Evolutionary conservation across 2,888 invertebrate species (phyloP).

Genomic region (Nomada fabriciana): DNA sequence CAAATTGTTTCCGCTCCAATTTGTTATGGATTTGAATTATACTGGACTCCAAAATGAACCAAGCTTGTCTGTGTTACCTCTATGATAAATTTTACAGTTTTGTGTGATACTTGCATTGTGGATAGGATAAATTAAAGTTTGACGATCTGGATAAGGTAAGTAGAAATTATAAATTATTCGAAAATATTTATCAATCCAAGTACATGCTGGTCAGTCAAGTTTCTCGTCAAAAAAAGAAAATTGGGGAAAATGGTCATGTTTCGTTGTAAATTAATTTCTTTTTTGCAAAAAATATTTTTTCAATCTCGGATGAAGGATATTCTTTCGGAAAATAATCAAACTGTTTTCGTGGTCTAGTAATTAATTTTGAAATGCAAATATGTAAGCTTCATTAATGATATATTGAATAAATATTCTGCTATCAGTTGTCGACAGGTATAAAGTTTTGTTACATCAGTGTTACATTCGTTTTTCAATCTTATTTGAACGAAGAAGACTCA

Average conservation of each 20-base stretch:
- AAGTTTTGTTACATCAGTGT: too few relatives aligned
- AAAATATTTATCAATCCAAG: not conserved
- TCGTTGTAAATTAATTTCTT: too few relatives aligned
- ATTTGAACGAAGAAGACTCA: not conserved
- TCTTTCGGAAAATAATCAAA: not conserved
- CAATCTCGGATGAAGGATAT: not conserved
- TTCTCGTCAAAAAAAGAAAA: too few relatives aligned
- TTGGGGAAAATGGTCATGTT: too few relatives aligned
- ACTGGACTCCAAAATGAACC: slow-evolving; percentile 23
- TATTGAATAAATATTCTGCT: too few relatives aligned
- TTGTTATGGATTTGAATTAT: slow-evolving; percentile 42
- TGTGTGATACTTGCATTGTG: not conserved
- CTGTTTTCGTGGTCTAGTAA: too few relatives aligned
- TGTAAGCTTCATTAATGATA: too few relatives aligned
- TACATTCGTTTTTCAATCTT: too few relatives aligned
- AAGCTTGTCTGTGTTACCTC: slow-evolving; percentile 22
- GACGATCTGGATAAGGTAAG: slow-evolving; percentile 29
- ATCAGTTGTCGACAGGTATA: too few relatives aligned
- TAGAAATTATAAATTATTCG: slow-evolving; percentile 18
- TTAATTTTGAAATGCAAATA: too few relatives aligned
- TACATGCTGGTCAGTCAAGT: too few relatives aligned
- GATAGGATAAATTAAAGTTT: not conserved
- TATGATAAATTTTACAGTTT: not conserved
- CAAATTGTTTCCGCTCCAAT: slow-evolving; percentile 32
- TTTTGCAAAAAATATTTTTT: too few relatives aligned